Base-by-base conservation (phyloP, 2,888 invertebrate genomes). In the Thelaira solivaga region DNA sequence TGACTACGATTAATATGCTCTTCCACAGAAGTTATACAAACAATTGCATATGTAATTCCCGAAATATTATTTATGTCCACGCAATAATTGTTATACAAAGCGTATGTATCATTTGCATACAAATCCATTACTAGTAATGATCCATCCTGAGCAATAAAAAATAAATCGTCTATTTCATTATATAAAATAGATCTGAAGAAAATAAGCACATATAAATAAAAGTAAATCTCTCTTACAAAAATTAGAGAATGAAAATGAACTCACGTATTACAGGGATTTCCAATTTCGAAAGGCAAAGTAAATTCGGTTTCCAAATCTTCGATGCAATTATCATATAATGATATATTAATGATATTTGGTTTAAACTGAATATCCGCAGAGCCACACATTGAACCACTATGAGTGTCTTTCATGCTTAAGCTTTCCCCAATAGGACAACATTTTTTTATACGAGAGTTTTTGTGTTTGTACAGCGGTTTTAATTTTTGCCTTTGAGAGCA, bases 191-290 rank as follows among this genome's bases (percentile, higher is more conserved):
- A 84, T 65, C 85, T 85, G 75, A 18, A n/a, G n/a, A n/a, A 73
- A 49, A 45, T 16, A 31, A 39, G 4, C 16, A 34, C 4, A 45
- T 39, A 43, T 57, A 26, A 29, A 13, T 39, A 31, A 26, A 26
- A n/a, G n/a, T 4, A 11, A n/a, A 11, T 6, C 11, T n/a, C 1
- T 1, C 20, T 11, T 20, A 22, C 8, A 20, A 20, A 20, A 4
- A 4, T 2, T 36, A 11, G 10, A 36, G 20, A 18, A 0, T 11
- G 5, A 11, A 6, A 20, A 20, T 11, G 8, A 4, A 57, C 85
- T 81, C 83, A 88, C 88, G 84, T 84, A 81, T 88, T 88, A 45
- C 89, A 89, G 2, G 88, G 87, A 83, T 88, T 88, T 5, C 87
- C 88, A 51, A 87, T 85, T 72, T 86, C 85, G 34, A 85, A 80